Evolutionary conservation across 2,888 invertebrate species (phyloP).

Genomic region (Caradrina kadenii): DNA sequence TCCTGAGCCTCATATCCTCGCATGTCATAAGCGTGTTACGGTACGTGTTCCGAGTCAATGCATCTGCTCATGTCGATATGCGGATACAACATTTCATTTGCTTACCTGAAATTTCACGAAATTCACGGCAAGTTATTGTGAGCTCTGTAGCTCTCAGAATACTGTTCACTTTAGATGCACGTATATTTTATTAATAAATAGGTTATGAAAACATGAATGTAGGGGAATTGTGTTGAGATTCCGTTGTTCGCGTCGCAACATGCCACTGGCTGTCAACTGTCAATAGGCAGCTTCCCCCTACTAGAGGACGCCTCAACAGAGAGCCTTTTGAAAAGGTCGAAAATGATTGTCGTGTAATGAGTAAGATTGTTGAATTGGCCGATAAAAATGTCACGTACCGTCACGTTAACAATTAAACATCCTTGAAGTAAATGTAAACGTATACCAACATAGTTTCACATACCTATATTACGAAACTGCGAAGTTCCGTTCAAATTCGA

Average conservation of each 20-base stretch:
- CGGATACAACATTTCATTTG: constrained; percentile 54
- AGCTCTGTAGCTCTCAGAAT: constrained; percentile 39
- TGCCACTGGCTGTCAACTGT: constrained; percentile 64
- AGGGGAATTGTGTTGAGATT: constrained; percentile 64
- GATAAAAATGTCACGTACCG: constrained; percentile 1
- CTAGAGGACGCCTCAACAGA: constrained; percentile 63
- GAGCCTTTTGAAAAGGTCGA: constrained; percentile 65
- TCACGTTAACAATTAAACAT: neutral
- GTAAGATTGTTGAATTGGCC: constrained; percentile 34
- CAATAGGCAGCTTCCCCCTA: constrained; percentile 69
- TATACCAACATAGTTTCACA: constrained; percentile 35
- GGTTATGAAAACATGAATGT: constrained; percentile 60
- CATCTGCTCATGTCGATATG: constrained; percentile 60
- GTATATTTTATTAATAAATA: constrained; percentile 37
- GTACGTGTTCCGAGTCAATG: constrained; percentile 61
- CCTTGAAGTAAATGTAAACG: constrained; percentile 24
- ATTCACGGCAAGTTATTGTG: constrained; percentile 41
- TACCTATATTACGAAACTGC: constrained; percentile 36
- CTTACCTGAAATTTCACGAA: constrained; percentile 41
- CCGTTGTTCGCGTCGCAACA: constrained; percentile 51
- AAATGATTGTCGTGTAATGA: constrained; percentile 61
- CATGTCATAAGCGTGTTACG: constrained; percentile 56
- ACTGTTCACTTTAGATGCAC: constrained; percentile 38
- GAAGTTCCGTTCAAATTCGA: constrained; percentile 51
- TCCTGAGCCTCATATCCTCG: constrained; percentile 46